Evolutionary conservation across 1,140 invertebrate species (phyloP).

Genomic region (Trichonephila clavipes): DNA sequence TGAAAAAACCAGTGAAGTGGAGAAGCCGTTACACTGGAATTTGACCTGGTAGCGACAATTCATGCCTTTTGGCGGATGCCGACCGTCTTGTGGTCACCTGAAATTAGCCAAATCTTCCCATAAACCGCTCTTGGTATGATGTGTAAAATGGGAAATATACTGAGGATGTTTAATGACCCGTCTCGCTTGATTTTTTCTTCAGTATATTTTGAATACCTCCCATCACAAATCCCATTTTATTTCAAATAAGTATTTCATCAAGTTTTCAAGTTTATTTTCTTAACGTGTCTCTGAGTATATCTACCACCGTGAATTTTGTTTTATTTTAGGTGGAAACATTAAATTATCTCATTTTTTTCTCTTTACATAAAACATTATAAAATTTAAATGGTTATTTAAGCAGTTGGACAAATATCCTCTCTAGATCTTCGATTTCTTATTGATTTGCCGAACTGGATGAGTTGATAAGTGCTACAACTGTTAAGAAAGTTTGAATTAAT

Average conservation of each 20-base stretch:
- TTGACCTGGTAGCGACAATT: slow-evolving; percentile 42
- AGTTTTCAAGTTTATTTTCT: too few relatives aligned
- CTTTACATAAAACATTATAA: too few relatives aligned
- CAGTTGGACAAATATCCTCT: too few relatives aligned
- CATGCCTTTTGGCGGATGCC: background rate
- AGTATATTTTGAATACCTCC: background rate
- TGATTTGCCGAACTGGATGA: too few relatives aligned
- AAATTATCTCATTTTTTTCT: too few relatives aligned
- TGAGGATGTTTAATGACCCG: background rate
- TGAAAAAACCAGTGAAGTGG: slow-evolving; percentile 46
- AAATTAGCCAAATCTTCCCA: background rate
- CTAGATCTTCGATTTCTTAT: too few relatives aligned
- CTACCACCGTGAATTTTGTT: too few relatives aligned
- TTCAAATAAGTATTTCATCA: background rate
- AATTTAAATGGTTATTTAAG: too few relatives aligned
- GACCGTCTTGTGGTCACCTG: slow-evolving; percentile 26
- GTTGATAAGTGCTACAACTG: too few relatives aligned
- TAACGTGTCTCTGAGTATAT: too few relatives aligned
- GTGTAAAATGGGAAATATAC: background rate
- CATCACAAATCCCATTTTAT: background rate
- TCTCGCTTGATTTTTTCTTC: background rate
- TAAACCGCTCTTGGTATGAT: background rate
- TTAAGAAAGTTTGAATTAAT: too few relatives aligned
- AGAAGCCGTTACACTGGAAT: slow-evolving; percentile 47
- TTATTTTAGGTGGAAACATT: too few relatives aligned